Evolutionary conservation across 64 coral and sea anemone genomes (phyloP), one percentile per base, ranked within the genome.

Genomic region (Trachythela sp.): DNA sequence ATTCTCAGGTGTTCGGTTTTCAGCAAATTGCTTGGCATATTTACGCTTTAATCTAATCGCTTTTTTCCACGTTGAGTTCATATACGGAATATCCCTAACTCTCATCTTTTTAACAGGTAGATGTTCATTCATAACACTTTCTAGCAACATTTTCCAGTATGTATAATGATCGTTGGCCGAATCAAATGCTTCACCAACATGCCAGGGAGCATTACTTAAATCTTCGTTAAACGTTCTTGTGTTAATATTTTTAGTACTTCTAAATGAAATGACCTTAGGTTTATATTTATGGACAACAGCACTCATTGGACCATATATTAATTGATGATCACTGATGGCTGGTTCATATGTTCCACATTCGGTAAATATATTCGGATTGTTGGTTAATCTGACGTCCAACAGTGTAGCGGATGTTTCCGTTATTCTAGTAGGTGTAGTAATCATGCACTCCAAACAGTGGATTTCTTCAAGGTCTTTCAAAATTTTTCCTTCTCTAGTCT

Each of bases 391-490:
- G 11, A 45, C 42, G 11, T 45, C 42, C 11, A 45, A 45, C 42
- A 45, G 42, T 45, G 42, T 31, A 20, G 31, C 38, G 2, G 38
- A 31, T 39, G 71, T 39, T n/a, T 77, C 38, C 2, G 31, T 77
- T 13, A 77, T 31, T 35, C 31, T 80, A n/a, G 32, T 32, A 32
- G 72, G 39, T 80, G 72, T 80, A 17, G 29, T 80, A 17, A 39
- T 80, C 72, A 80, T 39, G 39, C 72, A 39, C 24, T 32, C 39
- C 17, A 39, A 32, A 17, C 39, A 15, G 9, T 80, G 31, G 72
- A 89, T 54, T 77, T 48, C 91, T 24, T 72, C 91, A 32, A 92
- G 51, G 39, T 92, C 41, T 77, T 22, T 20, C n/a, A 88, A 34
- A 43, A 88, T 84, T 85, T 64, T 31, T 18, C 89, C 89, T 56